phyloP scores from a whole-genome alignment of 1,140 invertebrate genomes.

The Atta texana region DNA sequence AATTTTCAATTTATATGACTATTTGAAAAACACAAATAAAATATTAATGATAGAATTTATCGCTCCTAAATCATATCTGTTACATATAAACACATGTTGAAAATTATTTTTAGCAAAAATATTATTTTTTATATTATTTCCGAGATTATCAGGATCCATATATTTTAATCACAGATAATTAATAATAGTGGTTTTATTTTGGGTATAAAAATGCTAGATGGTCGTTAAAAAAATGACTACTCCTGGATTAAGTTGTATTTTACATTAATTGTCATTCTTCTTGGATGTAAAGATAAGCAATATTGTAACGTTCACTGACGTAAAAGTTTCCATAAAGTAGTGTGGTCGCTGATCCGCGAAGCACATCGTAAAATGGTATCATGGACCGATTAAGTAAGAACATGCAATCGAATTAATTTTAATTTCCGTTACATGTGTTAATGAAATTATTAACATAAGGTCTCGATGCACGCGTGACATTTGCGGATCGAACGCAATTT shows the following conservation, averaged over 20 bases:
- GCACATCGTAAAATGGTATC: neutral
- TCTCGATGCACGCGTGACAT: conserved; percentile 31
- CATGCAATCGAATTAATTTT: conserved; percentile 24
- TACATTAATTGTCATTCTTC: neutral
- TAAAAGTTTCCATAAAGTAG: conserved; percentile 4
- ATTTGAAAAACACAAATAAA: too few species aligned
- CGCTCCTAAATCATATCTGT: too few species aligned
- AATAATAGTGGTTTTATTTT: too few species aligned
- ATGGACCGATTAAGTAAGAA: conserved; percentile 3
- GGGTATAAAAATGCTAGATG: too few species aligned
- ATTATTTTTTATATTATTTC: too few species aligned
- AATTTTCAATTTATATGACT: too few species aligned
- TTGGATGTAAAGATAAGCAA: neutral
- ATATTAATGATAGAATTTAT: too few species aligned
- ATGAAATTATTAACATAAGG: conserved; percentile 48
- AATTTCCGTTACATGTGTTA: conserved; percentile 29
- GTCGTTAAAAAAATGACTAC: too few species aligned
- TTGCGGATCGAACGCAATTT: conserved; percentile 25
- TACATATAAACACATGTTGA: too few species aligned
- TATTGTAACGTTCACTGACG: neutral
- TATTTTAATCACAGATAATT: too few species aligned
- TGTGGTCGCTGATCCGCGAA: neutral
- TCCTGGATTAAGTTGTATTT: neutral
- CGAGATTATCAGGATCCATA: too few species aligned
- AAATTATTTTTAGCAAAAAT: too few species aligned